Base-by-base conservation (phyloP, 2,888 invertebrate genomes). In the Luffia ferchaultella region DNA sequence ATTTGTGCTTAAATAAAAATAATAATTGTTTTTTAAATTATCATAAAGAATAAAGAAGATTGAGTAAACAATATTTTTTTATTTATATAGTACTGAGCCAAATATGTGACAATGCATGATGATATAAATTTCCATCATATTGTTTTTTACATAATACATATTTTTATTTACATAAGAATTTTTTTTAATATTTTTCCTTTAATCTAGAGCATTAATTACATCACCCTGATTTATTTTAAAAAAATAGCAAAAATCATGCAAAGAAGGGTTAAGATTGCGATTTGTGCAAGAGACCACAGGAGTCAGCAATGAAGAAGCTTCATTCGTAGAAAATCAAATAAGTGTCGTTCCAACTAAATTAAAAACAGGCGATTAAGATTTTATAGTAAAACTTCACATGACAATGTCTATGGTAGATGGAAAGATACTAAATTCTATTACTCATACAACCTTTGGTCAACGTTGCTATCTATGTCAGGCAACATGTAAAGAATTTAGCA, bases 21-120 rank as follows among this genome's bases (percentile, higher is more conserved):
- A 60, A 60, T 60, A 60, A 58, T 60, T 62, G 58, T 58, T 58
- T 61, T 60, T 59, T 60, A 57, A 62, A 62, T 62, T 62, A 63
- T 63, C 59, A 64, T 58, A 50, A 60, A 57, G 55, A 59, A 59
- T 59, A 58, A 60, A 60, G 46, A 59, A 58, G n/a, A n/a, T n/a
- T 55, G 52, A 53, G 16, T 17, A 48, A 48, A 48, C 20, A 42
- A 41, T 41, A 41, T 49, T 55, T 56, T 56, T 58, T 58, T 59
- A 55, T 57, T 56, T 57, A 57, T 55, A 60, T 58, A 58, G 54
- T 59, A 61, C 55, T 55, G 57, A 56, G 55, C 55, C 53, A 55
- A 53, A 56, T 52, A 57, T 57, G 54, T 53, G 55, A 53, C 55
- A 59, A 50, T 58, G 59, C 58, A 58, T 57, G 53, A 60, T 58